Base-by-base conservation (phyloP, 2,888 invertebrate genomes). In the Mesorhabditis spiculigera region DNA sequence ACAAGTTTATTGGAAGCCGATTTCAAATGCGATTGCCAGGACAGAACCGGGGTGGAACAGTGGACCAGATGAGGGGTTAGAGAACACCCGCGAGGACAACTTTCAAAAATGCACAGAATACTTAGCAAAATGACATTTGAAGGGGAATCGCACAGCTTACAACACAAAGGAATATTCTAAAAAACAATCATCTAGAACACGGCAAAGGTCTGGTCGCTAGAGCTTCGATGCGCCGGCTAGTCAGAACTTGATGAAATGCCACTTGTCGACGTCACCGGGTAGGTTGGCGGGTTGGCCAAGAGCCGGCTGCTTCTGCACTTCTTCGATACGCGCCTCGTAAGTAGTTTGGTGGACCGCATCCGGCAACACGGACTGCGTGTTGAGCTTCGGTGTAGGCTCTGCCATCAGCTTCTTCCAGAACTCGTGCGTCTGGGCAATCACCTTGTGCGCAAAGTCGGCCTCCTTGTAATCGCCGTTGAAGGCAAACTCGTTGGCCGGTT, bases 381-480 rank as follows among this genome's bases (percentile, higher is more conserved):
- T 85, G 58, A 85, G 75, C 8, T 74, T 68, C 16, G 85, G 81
- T 5, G 65, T 65, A 1, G 77, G 69, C 62, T 81, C 75, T 71
- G 79, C 77, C 65, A 88, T 82, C 42, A 88, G 81, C 42, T 71
- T 71, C 77, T 86, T 78, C 88, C 88, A 88, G 76, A 87, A 88
- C 13, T 80, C 78, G 75, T 87, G 80, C 13, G 88, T 87, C 73
- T 88, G 86, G 4, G 82, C 79, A 65, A 88, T 86, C 10, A 78
- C 79, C 61, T 79, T 77, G 63, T 79, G 73, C 8, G 85, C 83
- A 70, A 81, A 85, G n/a, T 78, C 81, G 4, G 75, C 69, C 65
- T 92, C 90, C 88, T 96, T 95, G 44, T 94, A 92, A 88, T 95
- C 92, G 4, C 93, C 97, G 87, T 94, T 92, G 87, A 96, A 97